Evolutionary conservation across 2,113 vertebrate genomes (phyloP).

Genomic region (Melanerpes aurifrons): DNA sequence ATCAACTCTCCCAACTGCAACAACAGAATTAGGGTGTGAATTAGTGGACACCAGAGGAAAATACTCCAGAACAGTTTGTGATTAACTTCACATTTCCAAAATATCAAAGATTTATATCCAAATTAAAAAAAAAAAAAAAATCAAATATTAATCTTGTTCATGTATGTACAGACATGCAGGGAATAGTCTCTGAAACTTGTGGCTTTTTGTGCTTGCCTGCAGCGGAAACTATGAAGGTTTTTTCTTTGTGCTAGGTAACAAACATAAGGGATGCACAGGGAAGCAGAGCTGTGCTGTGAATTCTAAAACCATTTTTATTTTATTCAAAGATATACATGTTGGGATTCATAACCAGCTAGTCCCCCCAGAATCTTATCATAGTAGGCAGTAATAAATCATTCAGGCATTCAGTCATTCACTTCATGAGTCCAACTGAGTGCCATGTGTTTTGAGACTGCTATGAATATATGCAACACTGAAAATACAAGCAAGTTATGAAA

Average conservation of each 20-base stretch:
- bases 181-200: neutral
- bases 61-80: neutral
- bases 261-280: neutral
- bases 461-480: neutral
- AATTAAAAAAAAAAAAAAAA: neutral
- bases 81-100: neutral
- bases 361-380: neutral
- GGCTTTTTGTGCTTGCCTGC: neutral
- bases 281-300: neutral
- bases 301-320: slow-evolving; percentile 6
- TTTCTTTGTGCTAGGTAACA: neutral
- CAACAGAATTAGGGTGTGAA: neutral
- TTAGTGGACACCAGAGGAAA: neutral
- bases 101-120: neutral
- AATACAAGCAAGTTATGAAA: neutral
- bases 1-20: neutral
- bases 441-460: neutral
- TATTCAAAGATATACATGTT: neutral
- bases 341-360: neutral
- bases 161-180: neutral
- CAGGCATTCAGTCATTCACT: neutral
- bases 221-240: neutral
- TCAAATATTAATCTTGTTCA: neutral
- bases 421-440: neutral
- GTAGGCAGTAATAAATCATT: slow-evolving; percentile 34